Evolutionary conservation across 1,140 invertebrate species (phyloP), one percentile per base, ranked within the genome.

Genomic region (Glomeris maerens): DNA sequence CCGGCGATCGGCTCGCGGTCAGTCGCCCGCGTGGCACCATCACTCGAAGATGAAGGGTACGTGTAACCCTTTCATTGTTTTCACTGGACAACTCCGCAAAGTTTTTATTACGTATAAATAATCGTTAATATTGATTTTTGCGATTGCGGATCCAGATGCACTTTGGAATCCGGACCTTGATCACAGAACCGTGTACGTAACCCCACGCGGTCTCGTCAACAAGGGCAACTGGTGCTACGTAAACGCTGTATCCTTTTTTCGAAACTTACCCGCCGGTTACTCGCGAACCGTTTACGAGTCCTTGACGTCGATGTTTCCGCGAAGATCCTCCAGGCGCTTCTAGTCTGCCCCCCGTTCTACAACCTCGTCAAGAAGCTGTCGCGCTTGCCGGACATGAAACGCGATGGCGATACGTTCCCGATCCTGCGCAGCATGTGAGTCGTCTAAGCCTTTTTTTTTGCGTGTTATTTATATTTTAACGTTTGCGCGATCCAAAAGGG

Each of bases 181-280:
- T 59, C 78, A 83, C 63, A 72, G 77, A 47, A 72, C 78, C 1
- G 74, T 84, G 14, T 77, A 79, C 48, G 65, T 93, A 17, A 73
- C 83, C 60, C 90, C 89, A 0, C 76, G 89, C 47, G 90, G 90
- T 7, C 73, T 96, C 14, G 84, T 80, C 29, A 95, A 95, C 68
- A 78, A 81, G 46, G 87, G 83, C 44, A 95, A 94, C 72, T 94
- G 89, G 69, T 96, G 91, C 69, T 96, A 94, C 61, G 87, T 93
- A 25, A 95, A 96, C 70, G 87, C 90, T 26, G 66, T 69, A 66
- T 66, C 64, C 64, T 64, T 59, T 57, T 36, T 36, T 36, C 17
- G 5, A 5, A 42, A 5, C 4, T 7, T 17, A 21, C 40, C 5
- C 40, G 25, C 5, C 25, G 17, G 40, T 10, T 17, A 13, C 31